A percentile compares a stretch with the other conserved stretches of the same genome.
Evolutionary conservation across 2,797 vertebrate species (phyloP).

Genomic region (Okamejei kenojei): DNA sequence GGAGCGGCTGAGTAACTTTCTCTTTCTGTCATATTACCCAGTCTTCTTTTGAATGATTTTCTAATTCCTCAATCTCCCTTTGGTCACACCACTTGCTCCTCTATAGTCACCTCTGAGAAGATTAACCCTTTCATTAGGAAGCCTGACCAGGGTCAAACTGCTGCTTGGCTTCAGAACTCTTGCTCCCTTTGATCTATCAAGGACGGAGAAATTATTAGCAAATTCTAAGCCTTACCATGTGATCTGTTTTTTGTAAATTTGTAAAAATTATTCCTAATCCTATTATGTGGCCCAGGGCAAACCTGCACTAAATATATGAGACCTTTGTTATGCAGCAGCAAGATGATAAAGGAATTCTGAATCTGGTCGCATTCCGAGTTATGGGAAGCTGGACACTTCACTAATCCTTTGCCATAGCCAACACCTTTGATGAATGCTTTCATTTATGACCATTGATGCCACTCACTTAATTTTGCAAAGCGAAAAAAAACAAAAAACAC

Average conservation of each 20-base stretch:
- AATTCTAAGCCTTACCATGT: conserved; percentile 95
- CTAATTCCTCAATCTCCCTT: conserved; percentile 84
- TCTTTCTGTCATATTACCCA: conserved; percentile 72
- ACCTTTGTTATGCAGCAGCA: conserved; percentile 80
- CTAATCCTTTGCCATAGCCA: conserved; percentile 73
- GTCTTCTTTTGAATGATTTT: conserved; percentile 70
- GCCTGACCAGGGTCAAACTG: conserved; percentile 89
- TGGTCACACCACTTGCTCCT: conserved; percentile 97
- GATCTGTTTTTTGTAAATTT: conserved; percentile 99
- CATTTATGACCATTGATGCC: conserved; percentile 67
- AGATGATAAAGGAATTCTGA: conserved; percentile 74
- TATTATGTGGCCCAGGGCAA: conserved; percentile 84
- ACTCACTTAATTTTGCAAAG: conserved; percentile 68
- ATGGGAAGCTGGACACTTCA: conserved; percentile 79
- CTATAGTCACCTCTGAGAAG: conserved; percentile 97
- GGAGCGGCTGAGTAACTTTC: conserved; percentile 57
- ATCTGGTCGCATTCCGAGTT: conserved; percentile 73
- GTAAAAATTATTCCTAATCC: conserved; percentile 99
- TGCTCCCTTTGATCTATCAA: conserved; percentile 92
- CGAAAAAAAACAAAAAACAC: conserved; percentile 63
- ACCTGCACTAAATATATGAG: conserved; percentile 86
- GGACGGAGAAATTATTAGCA: conserved; percentile 96
- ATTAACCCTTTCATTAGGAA: conserved; percentile 99
- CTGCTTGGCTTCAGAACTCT: conserved; percentile 73
- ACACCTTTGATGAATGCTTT: conserved; percentile 74